Evolutionary conservation across 2,797 vertebrate genomes (phyloP).

Genomic region (Huso huso): DNA sequence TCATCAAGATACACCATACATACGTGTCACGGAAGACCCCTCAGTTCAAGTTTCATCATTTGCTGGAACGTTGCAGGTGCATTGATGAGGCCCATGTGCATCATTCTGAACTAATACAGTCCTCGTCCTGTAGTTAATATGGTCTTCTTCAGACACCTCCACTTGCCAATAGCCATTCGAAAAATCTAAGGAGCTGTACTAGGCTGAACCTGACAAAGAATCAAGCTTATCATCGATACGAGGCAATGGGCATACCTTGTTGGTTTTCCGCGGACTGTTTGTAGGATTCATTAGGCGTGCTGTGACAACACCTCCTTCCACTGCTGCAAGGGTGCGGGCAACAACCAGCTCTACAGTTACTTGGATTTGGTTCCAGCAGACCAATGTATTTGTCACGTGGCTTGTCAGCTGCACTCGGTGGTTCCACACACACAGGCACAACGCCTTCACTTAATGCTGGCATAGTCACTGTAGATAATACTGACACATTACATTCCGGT

Average conservation of each 20-base stretch:
- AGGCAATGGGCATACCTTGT: background rate
- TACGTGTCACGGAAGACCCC: background rate
- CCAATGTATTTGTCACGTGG: background rate
- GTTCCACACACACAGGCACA: background rate
- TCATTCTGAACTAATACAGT: background rate
- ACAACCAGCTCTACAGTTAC: background rate
- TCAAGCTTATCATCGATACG: background rate
- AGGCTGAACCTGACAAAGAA: background rate
- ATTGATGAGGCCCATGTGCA: background rate
- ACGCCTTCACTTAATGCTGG: background rate
- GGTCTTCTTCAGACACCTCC: background rate
- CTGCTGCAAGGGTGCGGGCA: background rate
- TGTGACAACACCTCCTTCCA: background rate
- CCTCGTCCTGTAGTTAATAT: background rate
- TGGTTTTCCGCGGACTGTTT: background rate
- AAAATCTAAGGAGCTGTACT: background rate
- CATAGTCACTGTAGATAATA: background rate
- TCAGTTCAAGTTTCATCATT: background rate
- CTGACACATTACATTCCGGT: background rate
- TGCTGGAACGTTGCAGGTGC: background rate
- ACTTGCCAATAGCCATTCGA: background rate
- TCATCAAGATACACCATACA: conserved; percentile 1
- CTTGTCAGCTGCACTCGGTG: background rate
- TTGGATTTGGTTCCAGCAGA: background rate
- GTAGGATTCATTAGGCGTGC: background rate